phyloP scores from a whole-genome alignment of 1,140 invertebrate genomes.

The Aphelenchoides besseyi region DNA sequence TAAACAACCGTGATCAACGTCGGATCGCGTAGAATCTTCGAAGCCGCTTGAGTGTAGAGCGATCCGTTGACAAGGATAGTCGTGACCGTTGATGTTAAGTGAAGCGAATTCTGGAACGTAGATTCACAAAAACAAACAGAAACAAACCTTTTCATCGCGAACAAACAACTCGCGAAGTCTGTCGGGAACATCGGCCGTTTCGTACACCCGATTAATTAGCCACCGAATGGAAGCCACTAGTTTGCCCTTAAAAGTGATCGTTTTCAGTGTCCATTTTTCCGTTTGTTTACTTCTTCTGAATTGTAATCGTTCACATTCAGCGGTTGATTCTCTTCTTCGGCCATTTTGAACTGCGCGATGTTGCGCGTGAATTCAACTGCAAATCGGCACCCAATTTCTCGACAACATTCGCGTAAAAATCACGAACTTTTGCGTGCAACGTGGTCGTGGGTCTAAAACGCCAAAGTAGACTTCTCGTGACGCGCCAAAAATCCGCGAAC shows the following conservation, averaged over 20 bases:
- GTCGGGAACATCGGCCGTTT: slow-evolving; percentile 81
- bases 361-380: too few species aligned
- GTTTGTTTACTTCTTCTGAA: slow-evolving; percentile 33
- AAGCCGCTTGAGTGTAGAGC: slow-evolving; percentile 87
- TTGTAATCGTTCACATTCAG: slow-evolving; percentile 44
- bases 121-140: background rate
- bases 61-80: slow-evolving; percentile 87
- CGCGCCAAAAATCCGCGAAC: too few species aligned
- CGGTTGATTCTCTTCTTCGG: slow-evolving; percentile 31
- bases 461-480: too few species aligned
- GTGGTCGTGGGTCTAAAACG: too few species aligned
- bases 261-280: too few species aligned
- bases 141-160: slow-evolving; percentile 77
- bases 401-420: too few species aligned
- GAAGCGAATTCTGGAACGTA: slow-evolving; percentile 76
- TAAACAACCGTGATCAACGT: slow-evolving; percentile 81
- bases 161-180: slow-evolving; percentile 90
- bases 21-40: slow-evolving; percentile 92
- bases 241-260: slow-evolving; percentile 84
- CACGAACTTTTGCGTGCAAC: too few species aligned
- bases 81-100: slow-evolving; percentile 85
- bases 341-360: too few species aligned
- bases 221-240: slow-evolving; percentile 92
- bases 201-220: slow-evolving; percentile 92
- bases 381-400: too few species aligned